Evolutionary conservation across 2,113 vertebrate genomes (phyloP).

Genomic region (Melospiza melodia): DNA sequence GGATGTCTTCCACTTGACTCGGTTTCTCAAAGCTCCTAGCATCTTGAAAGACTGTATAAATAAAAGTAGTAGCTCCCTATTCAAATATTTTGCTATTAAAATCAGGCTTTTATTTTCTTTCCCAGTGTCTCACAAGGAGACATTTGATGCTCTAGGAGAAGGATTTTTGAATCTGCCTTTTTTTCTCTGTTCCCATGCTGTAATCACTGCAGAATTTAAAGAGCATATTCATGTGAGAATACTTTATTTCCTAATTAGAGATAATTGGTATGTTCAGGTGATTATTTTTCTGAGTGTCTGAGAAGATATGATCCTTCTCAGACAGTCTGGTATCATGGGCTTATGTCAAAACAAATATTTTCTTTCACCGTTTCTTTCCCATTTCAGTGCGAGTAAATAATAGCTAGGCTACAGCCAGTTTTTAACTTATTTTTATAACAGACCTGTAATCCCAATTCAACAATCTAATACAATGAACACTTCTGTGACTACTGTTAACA

Average conservation of each 20-base stretch:
- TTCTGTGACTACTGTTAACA: neutral
- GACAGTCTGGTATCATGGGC: neutral
- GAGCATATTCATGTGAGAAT: constrained; percentile 29
- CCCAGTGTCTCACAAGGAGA: neutral
- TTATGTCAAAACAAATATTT: neutral
- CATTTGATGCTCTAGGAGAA: neutral
- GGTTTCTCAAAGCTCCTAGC: neutral
- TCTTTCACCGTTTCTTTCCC: neutral
- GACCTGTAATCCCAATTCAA: neutral
- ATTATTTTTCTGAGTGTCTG: neutral
- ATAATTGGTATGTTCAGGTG: neutral
- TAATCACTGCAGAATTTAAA: neutral
- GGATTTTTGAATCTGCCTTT: neutral
- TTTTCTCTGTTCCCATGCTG: neutral
- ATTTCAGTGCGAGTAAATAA: neutral
- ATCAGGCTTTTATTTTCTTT: neutral
- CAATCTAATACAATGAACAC: neutral
- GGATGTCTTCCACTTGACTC: neutral
- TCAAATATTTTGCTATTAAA: constrained; percentile 5
- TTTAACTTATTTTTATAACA: neutral
- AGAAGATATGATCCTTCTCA: neutral
- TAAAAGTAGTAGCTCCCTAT: neutral
- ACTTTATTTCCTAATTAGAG: neutral
- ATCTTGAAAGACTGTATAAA: neutral
- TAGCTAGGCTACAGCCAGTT: neutral